Evolutionary conservation across 2,113 vertebrate species (phyloP).

Genomic region (cat (Felis catus)): DNA sequence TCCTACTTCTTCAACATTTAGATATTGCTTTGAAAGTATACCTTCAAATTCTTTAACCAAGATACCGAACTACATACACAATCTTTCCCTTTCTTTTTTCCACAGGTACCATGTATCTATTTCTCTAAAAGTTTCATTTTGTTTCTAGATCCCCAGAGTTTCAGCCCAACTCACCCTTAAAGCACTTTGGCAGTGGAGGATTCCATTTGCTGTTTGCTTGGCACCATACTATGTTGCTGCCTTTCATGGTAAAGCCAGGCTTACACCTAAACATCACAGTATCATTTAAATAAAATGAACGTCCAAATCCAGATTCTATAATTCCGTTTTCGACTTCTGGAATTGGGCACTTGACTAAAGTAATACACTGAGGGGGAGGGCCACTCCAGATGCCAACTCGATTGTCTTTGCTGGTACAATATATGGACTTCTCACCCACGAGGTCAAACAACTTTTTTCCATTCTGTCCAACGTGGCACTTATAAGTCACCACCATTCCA

Average conservation of each 20-base stretch:
- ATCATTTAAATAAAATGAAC: conserved; percentile 70
- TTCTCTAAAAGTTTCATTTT: background rate
- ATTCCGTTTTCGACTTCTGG: conserved; percentile 72
- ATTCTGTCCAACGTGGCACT: conserved; percentile 11
- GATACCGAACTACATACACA: background rate
- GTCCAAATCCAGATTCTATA: conserved; percentile 58
- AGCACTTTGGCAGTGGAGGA: conserved; percentile 72
- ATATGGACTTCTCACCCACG: conserved; percentile 72
- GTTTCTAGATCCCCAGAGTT: background rate
- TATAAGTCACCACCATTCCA: conserved; percentile 73
- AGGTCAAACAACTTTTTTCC: conserved; percentile 58
- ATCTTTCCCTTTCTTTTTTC: background rate
- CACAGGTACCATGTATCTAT: background rate
- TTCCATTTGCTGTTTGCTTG: conserved; percentile 73
- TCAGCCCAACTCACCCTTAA: conserved; percentile 75
- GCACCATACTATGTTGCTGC: conserved; percentile 66
- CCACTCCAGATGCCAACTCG: conserved; percentile 77
- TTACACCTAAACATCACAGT: conserved; percentile 70
- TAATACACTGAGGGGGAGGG: conserved; percentile 43
- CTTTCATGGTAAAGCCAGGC: conserved; percentile 73
- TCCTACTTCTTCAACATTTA: conserved; percentile 24
- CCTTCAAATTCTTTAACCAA: conserved; percentile 23
- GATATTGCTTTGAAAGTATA: background rate
- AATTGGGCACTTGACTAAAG: conserved; percentile 62
- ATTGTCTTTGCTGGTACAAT: conserved; percentile 80